A percentile compares a stretch with the other conserved stretches of the same genome.
These are phyloP conservation scores for Diadumene lineata DNA, from an alignment of 92 coral and sea anemone genomes.

Conservation along the genomic window DNA sequence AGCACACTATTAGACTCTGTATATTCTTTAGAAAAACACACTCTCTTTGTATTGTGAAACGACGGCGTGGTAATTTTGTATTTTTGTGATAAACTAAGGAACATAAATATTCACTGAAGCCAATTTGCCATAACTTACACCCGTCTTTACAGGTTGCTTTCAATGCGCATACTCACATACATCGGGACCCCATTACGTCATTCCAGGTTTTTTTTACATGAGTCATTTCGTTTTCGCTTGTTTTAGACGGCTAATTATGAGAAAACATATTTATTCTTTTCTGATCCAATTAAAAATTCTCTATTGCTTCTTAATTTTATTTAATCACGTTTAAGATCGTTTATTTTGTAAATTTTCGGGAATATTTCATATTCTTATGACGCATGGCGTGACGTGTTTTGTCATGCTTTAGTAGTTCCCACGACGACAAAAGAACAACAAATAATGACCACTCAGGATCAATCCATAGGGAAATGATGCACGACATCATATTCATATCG, in stretches of 20 bases:
- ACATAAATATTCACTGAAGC: conserved; percentile 2
- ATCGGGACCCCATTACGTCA: conserved; percentile 3
- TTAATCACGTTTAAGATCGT: too few relatives aligned
- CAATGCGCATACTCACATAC: conserved; percentile 1
- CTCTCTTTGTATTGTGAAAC: not conserved
- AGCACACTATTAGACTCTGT: not conserved
- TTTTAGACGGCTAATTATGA: not conserved
- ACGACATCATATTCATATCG: too few relatives aligned
- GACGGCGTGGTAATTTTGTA: not conserved
- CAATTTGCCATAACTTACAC: not conserved
- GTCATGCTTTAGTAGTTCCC: conserved; percentile 2
- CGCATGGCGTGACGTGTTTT: conserved; percentile 5
- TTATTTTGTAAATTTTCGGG: not conserved
- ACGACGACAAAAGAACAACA: too few relatives aligned
- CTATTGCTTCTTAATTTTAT: too few relatives aligned
- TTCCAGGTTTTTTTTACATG: not conserved
- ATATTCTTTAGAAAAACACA: not conserved
- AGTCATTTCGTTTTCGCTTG: not conserved
- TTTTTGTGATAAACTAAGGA: conserved; percentile 1
- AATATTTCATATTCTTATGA: not conserved
- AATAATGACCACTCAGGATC: too few relatives aligned
- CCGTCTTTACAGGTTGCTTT: conserved; percentile 2
- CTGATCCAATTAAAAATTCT: too few relatives aligned
- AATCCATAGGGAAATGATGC: too few relatives aligned
- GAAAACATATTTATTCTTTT: not conserved